Evolutionary conservation across 2,888 invertebrate genomes (phyloP), one percentile per base, ranked within the genome.

Genomic region (Aspidapion aeneum): DNA sequence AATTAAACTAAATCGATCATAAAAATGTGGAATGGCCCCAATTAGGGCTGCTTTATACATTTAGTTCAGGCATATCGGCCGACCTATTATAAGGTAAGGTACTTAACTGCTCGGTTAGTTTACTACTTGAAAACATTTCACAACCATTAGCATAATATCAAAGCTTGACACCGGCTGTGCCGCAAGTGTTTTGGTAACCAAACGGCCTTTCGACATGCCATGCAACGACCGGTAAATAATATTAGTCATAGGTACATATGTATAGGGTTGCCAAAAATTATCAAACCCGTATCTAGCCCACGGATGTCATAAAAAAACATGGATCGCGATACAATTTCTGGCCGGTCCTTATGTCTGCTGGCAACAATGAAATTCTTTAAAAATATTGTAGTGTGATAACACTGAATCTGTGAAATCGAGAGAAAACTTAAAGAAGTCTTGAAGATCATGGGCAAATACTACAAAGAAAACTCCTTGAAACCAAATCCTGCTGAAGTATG

Each of bases 61-160:
- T n/a, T n/a, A n/a, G n/a, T n/a, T n/a, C n/a, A n/a, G n/a, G n/a
- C n/a, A n/a, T n/a, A n/a, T n/a, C n/a, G n/a, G n/a, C n/a, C n/a
- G n/a, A 35, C 35, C 35, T 35, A 35, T 35, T 35, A 35, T 35
- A 12, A 35, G 35, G 35, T 35, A 35, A 3, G 35, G 35, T 35
- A 35, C 35, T 35, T 35, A 35, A 35, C 35, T 12, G 35, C n/a
- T n/a, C 3, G 35, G 35, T 35, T 35, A 35, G 35, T 35, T 35
- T 35, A 35, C 35, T 35, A 12, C 12, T 35, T 35, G 35, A 35
- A 35, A 35, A 35, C 35, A 35, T 58, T 58, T 58, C 18, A 48
- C 20, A 58, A 18, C 20, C 58, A 58, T 58, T 58, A 58, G 58
- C 58, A 58, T 58, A 58, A 58, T 58, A 58, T 58, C 50, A 58